A percentile compares a stretch with the other conserved stretches of the same genome.
phyloP scores from a whole-genome alignment of 2,113 vertebrate genomes.

The Aviceda subcristata region DNA sequence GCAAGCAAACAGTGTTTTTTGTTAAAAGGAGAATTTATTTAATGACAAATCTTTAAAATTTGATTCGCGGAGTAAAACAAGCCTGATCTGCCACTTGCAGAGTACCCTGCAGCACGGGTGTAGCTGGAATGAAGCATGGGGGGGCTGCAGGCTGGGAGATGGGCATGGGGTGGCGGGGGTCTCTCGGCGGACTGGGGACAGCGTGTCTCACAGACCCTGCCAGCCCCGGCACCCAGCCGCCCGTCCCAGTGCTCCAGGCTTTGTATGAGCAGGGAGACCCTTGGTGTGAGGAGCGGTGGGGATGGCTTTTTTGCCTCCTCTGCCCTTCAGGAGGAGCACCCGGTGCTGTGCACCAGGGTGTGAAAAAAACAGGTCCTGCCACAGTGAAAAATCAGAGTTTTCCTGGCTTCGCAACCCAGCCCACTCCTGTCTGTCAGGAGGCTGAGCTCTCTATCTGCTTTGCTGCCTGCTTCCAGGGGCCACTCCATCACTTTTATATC shows the following conservation, averaged over 20 bases:
- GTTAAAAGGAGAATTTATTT: background rate
- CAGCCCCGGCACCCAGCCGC: too few species aligned
- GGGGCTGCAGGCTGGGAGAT: background rate
- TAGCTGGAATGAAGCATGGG: background rate
- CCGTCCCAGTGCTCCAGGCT: background rate
- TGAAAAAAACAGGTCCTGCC: background rate
- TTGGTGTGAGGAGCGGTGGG: background rate
- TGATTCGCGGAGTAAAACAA: background rate
- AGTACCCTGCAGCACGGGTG: background rate
- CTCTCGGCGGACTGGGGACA: background rate
- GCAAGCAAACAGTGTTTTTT: background rate
- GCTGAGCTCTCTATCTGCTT: background rate
- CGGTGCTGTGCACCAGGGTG: fast-evolving
- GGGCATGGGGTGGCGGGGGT: background rate
- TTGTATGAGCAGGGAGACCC: background rate
- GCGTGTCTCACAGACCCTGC: fast-evolving
- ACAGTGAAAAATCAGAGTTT: background rate
- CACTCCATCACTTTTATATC: background rate
- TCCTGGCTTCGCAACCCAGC: background rate
- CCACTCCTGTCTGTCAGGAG: fast-evolving
- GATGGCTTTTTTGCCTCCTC: background rate
- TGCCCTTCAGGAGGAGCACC: background rate
- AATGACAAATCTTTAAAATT: background rate
- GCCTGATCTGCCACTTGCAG: background rate
- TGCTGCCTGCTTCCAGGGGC: background rate